Evolutionary conservation across 2,888 invertebrate genomes (phyloP).

Genomic region (Allygus modestus): DNA sequence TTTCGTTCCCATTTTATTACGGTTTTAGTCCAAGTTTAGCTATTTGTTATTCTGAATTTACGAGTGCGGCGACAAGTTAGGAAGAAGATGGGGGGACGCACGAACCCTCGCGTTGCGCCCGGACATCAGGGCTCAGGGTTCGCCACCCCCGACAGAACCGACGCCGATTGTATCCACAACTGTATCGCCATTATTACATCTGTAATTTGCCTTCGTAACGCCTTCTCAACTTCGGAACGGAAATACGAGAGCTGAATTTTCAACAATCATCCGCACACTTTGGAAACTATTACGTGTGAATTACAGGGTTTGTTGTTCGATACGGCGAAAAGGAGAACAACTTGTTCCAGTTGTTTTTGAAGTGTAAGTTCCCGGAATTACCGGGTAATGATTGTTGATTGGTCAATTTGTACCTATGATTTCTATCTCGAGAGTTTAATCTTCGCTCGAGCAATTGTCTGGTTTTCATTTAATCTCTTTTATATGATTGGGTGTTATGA

Average conservation of each 20-base stretch:
- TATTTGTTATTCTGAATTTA: constrained; percentile 62
- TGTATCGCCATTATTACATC: constrained; percentile 31
- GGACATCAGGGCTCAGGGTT: constrained; percentile 29
- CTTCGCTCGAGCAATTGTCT: background rate
- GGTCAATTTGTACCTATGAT: constrained; percentile 39
- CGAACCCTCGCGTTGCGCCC: constrained; percentile 51
- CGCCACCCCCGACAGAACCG: background rate
- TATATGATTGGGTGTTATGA: too few relatives aligned
- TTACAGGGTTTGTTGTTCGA: constrained; percentile 30
- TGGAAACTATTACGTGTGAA: constrained; percentile 8
- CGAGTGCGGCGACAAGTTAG: constrained; percentile 29
- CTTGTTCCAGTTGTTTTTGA: constrained; percentile 12
- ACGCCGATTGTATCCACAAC: background rate
- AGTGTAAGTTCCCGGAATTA: constrained; percentile 13
- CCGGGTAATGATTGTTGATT: constrained; percentile 2
- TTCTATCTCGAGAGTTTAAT: background rate
- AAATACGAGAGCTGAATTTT: constrained; percentile 46
- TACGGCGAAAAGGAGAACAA: constrained; percentile 14
- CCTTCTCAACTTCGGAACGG: constrained; percentile 49
- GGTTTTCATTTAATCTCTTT: background rate
- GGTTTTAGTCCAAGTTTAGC: constrained; percentile 53
- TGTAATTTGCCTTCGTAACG: constrained; percentile 51
- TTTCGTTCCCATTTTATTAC: constrained; percentile 57
- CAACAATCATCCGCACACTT: constrained; percentile 42
- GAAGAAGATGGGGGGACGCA: constrained; percentile 13